These are phyloP conservation scores for Falcunculus frontatus DNA, from an alignment of 2,113 vertebrate genomes.

Conservation along the genomic window DNA sequence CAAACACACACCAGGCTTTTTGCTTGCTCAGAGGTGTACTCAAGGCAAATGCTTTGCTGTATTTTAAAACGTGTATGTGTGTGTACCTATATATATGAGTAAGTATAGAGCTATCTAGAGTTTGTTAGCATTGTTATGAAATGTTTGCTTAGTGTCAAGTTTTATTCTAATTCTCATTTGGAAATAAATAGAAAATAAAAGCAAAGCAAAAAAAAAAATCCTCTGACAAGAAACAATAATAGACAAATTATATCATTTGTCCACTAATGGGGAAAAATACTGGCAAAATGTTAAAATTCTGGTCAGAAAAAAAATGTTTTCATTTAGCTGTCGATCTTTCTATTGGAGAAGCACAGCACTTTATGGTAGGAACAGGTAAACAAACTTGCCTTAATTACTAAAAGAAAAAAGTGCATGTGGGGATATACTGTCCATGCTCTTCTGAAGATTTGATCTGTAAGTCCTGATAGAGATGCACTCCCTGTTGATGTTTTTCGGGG, in stretches of 20 bases:
- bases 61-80: constrained; percentile 34
- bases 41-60: constrained; percentile 32
- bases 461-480: background rate
- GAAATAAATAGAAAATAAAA: constrained; percentile 19
- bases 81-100: background rate
- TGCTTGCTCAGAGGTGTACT: constrained; percentile 16
- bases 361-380: constrained; percentile 16
- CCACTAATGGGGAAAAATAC: background rate
- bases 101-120: constrained; percentile 24
- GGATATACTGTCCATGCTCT: background rate
- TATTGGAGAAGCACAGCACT: constrained; percentile 16
- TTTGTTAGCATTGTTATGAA: constrained; percentile 31
- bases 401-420: background rate
- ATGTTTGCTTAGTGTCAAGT: constrained; percentile 31
- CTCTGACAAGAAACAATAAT: constrained; percentile 6
- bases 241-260: constrained; percentile 18
- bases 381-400: constrained; percentile 68
- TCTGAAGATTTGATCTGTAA: background rate
- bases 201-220: constrained; percentile 33
- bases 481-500: background rate
- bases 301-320: constrained; percentile 26
- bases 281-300: background rate
- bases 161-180: constrained; percentile 34
- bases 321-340: background rate
- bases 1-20: constrained; percentile 26